Evolutionary conservation across 30 jellyfish, hydroid and myxozoan species (phyloP).

Genomic region (Pelagia noctiluca): DNA sequence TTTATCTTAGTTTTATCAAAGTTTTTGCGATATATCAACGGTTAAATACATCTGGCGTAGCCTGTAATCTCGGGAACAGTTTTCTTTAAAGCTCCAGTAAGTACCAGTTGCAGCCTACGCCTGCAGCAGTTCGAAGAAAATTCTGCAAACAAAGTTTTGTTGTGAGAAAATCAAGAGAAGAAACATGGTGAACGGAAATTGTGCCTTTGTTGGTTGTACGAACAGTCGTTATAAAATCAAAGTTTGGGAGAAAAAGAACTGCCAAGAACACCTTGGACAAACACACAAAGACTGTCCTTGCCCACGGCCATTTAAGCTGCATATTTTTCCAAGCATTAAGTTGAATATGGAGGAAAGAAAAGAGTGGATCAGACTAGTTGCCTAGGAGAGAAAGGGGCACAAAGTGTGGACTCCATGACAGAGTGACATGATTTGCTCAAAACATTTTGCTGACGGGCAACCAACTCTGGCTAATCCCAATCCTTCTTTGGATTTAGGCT

Average conservation of each 20-base stretch:
- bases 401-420: constrained; percentile 56
- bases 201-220: constrained; percentile 31
- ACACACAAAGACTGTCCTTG: constrained; percentile 29
- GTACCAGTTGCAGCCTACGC: no score
- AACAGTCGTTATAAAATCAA: constrained; percentile 23
- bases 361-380: constrained; percentile 34
- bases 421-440: constrained; percentile 50
- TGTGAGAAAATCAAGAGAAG: no score
- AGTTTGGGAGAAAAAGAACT: constrained; percentile 18
- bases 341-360: constrained; percentile 19
- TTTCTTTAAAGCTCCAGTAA: no score
- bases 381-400: constrained; percentile 6
- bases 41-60: no score
- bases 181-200: constrained; percentile 43
- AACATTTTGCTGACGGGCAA: constrained; percentile 37
- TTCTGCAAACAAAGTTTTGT: no score
- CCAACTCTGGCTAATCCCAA: constrained; percentile 59
- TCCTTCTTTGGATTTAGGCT: constrained; percentile 47
- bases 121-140: no score
- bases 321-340: no score
- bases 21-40: no score
- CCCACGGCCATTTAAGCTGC: constrained; percentile 35
- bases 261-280: constrained; percentile 12
- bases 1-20: no score
- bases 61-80: no score